Evolutionary conservation across 2,888 invertebrate genomes (phyloP).

Genomic region (Torymus tubicola): DNA sequence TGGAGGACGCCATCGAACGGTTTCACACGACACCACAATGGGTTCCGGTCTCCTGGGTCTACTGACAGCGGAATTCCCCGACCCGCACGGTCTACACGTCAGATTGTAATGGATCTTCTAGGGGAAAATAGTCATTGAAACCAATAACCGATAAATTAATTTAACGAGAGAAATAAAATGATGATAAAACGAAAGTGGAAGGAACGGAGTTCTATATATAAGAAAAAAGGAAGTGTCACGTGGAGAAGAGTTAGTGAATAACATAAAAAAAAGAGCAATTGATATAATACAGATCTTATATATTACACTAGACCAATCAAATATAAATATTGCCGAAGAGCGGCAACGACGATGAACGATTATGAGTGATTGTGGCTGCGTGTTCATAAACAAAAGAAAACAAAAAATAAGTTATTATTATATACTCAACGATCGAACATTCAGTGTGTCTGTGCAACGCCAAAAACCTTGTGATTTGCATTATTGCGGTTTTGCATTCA

Average conservation of each 20-base stretch:
- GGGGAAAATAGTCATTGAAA: slow-evolving; percentile 69
- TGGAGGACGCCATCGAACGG: slow-evolving; percentile 93
- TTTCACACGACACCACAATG: slow-evolving; percentile 95
- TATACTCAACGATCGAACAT: slow-evolving; percentile 61
- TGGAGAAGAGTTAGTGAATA: slow-evolving; percentile 35
- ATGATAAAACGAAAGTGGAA: slow-evolving; percentile 42
- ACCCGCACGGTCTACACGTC: slow-evolving; percentile 67
- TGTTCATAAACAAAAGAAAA: slow-evolving; percentile 70
- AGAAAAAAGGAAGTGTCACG: slow-evolving; percentile 18
- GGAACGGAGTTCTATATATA: slow-evolving; percentile 33
- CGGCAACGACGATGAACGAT: slow-evolving; percentile 61
- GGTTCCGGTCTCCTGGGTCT: slow-evolving; percentile 99
- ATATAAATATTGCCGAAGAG: slow-evolving; percentile 56
- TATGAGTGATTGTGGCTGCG: slow-evolving; percentile 70
- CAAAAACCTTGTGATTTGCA: slow-evolving; percentile 55
- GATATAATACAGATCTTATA: slow-evolving; percentile 50
- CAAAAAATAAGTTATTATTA: slow-evolving; percentile 56
- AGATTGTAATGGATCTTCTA: slow-evolving; percentile 73
- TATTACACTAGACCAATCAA: slow-evolving; percentile 65
- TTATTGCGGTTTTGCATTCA: slow-evolving; percentile 37
- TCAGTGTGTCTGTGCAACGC: slow-evolving; percentile 61
- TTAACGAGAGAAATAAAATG: slow-evolving; percentile 15
- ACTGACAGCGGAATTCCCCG: slow-evolving; percentile 83
- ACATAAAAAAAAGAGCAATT: slow-evolving; percentile 52
- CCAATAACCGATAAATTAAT: slow-evolving; percentile 52